Evolutionary conservation across 2,113 vertebrate genomes (phyloP), one percentile per base, ranked within the genome.

Genomic region (Scophthalmus maximus): DNA sequence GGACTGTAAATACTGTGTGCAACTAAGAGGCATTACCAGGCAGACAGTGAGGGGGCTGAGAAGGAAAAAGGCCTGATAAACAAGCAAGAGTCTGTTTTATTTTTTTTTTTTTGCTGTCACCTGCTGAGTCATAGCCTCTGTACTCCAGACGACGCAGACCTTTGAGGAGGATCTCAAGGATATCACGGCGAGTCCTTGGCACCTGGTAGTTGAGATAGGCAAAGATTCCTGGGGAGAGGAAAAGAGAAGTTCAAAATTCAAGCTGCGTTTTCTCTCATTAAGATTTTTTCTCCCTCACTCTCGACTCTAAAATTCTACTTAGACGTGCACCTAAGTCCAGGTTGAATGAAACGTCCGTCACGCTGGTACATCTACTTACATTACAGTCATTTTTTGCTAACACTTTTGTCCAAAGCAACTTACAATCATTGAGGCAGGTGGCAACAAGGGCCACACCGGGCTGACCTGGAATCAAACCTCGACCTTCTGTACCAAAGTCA

Each of bases 181-280:
- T 97, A 87, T 99, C 97, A 57, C 96, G 86, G 18, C 97, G 95
- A 49, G 96, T 98, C 87, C 95, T 94, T 72, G 97, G 96, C 68
- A 99, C 97, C 56, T 98, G 97, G 90, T 99, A 98, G 89, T 99
- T 99, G 79, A 99, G 94, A 92, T 99, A 99, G 36, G 98, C 98
- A 92, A 99, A 99, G 86, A 99, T 99, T 89, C 98, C 98, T 99
- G 70, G 0, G 22, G 65, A 57, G 14, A 42, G 56, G 22, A 73
- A 59, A 26, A 69, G 10, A 38, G 27, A 57, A 44, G 30, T 18
- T 58, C 9, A 56, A 20, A 23, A 50, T 29, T 68, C 17, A 61
- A 50, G 10, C 5, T 32, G 17, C 14, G 22, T 42, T 47, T 49
- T 50, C 18, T 20, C 20, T 26, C 2, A 10, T 23, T 26, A 26